Conservation (phyloP, 2,888 invertebrate species). For the Caenorhabditis drosophilae region DNA sequence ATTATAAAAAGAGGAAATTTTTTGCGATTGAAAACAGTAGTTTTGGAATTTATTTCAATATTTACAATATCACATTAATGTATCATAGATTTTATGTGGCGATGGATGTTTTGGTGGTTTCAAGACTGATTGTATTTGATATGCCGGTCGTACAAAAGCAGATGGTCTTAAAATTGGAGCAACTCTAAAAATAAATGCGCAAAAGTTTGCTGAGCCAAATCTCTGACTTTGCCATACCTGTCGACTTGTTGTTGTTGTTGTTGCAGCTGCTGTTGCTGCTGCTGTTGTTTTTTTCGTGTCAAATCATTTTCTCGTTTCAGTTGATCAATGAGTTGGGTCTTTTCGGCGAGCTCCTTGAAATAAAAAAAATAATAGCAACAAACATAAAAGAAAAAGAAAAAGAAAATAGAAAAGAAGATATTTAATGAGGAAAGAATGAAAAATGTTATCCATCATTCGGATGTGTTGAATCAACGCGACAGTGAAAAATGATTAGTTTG, state of each 20-base stretch:
- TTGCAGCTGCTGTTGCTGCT: slow-evolving; percentile 20
- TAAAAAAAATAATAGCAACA: too few relatives aligned
- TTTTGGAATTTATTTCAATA: too few relatives aligned
- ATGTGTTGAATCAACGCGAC: background rate
- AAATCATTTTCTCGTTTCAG: slow-evolving; percentile 54
- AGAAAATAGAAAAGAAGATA: slow-evolving; percentile 26
- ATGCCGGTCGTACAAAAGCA: slow-evolving; percentile 57
- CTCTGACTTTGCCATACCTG: background rate
- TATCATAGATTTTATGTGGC: slow-evolving; percentile 60
- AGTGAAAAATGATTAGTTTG: too few relatives aligned
- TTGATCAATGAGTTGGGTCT: slow-evolving; percentile 69
- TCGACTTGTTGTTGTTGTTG: slow-evolving; percentile 7
- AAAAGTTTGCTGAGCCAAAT: background rate
- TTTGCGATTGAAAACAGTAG: too few relatives aligned
- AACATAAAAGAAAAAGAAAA: slow-evolving; percentile 33
- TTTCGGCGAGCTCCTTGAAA: slow-evolving; percentile 70
- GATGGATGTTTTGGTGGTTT: slow-evolving; percentile 37
- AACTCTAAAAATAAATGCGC: slow-evolving; percentile 12
- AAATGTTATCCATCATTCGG: too few relatives aligned
- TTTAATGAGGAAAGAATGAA: slow-evolving; percentile 4
- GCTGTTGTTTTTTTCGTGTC: slow-evolving; percentile 24
- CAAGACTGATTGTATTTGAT: slow-evolving; percentile 32
- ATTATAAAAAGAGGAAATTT: too few relatives aligned
- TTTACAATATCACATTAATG: slow-evolving; percentile 48
- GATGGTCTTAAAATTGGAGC: slow-evolving; percentile 46